A percentile compares a stretch with the other conserved stretches of the same genome.
phyloP scores from a whole-genome alignment of 1,140 invertebrate species.

The Aphidius gifuensis region DNA sequence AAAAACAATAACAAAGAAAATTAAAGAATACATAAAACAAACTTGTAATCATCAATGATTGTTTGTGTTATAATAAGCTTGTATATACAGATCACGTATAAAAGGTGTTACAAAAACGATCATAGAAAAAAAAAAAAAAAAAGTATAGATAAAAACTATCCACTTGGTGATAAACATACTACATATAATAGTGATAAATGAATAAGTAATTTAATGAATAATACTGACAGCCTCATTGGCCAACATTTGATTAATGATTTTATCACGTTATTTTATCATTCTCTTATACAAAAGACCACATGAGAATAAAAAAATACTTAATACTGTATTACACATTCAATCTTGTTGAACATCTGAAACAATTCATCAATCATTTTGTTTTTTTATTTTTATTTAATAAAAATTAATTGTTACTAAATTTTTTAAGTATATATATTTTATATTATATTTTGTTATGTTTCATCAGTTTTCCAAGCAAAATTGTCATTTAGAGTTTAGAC shows the following conservation, averaged over 20 bases:
- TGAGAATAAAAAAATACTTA: not conserved
- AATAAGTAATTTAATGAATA: constrained; percentile 51
- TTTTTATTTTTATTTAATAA: not conserved
- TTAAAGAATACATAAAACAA: too few relatives aligned
- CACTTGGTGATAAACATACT: constrained; percentile 17
- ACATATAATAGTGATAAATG: constrained; percentile 54
- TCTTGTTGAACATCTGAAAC: not conserved
- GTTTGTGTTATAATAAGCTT: too few relatives aligned
- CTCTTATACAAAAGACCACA: too few relatives aligned
- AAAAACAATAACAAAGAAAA: too few relatives aligned
- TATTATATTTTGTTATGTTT: too few relatives aligned
- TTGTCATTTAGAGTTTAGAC: constrained; percentile 29
- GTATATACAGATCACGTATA: not conserved
- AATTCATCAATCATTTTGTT: too few relatives aligned
- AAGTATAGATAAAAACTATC: not conserved
- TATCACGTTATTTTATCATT: not conserved
- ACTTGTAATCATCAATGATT: not conserved
- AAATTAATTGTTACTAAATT: too few relatives aligned
- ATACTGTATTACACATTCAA: constrained; percentile 13
- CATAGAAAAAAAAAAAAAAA: constrained; percentile 13
- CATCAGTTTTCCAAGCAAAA: too few relatives aligned
- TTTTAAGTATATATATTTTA: too few relatives aligned
- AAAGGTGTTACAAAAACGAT: constrained; percentile 15
- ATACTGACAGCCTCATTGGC: constrained; percentile 47
- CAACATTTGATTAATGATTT: constrained; percentile 45